phyloP scores from a whole-genome alignment of 1,140 invertebrate genomes.

The Pygmarrhopalites habei region DNA sequence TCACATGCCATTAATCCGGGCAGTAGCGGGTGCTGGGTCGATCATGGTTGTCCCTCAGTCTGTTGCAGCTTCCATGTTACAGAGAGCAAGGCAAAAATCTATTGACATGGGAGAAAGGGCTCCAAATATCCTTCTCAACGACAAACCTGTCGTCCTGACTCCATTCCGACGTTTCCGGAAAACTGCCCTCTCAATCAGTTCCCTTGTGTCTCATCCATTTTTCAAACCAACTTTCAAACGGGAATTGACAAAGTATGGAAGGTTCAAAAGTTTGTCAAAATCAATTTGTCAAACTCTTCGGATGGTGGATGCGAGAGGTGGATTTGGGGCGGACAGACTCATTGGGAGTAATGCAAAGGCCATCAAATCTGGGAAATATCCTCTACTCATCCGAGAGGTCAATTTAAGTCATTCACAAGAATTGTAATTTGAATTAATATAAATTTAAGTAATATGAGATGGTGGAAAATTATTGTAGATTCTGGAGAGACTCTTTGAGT shows the following conservation, averaged over 20 bases:
- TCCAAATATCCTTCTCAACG: background rate
- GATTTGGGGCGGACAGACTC: background rate
- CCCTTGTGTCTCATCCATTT: background rate
- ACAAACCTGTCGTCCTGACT: background rate
- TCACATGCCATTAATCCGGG: background rate
- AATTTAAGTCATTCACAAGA: too few relatives aligned
- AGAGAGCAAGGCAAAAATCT: background rate
- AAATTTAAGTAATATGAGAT: too few relatives aligned
- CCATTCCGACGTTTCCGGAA: background rate
- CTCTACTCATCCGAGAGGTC: background rate
- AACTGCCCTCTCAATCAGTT: background rate
- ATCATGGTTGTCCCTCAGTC: too few relatives aligned
- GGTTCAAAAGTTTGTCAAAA: background rate
- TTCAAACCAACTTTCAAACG: background rate
- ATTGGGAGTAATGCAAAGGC: conserved; percentile 1
- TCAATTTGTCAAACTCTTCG: background rate
- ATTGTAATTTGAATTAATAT: too few relatives aligned
- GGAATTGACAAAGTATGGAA: background rate
- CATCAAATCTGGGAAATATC: background rate
- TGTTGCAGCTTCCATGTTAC: too few relatives aligned
- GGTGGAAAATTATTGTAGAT: too few relatives aligned
- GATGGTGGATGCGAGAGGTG: background rate
- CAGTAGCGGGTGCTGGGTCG: background rate
- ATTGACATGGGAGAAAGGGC: background rate
- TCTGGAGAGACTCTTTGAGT: background rate